A percentile compares a stretch with the other conserved stretches of the same genome.
These are phyloP conservation scores for Plumapathes pennacea DNA, from an alignment of 92 coral and sea anemone genomes.

Conservation along the genomic window DNA sequence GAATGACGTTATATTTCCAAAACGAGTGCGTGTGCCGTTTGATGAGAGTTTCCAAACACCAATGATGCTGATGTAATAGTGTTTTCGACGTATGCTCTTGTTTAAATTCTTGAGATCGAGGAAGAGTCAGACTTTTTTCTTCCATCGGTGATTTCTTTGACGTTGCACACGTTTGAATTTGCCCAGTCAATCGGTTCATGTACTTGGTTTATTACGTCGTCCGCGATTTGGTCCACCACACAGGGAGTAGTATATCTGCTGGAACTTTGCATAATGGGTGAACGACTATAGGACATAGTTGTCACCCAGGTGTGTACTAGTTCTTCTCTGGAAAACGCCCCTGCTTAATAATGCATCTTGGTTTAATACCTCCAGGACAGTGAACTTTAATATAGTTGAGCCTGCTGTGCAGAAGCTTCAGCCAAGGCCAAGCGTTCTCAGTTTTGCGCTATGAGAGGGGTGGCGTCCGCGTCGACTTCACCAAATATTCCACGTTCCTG, in stretches of 20 bases:
- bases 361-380: constrained; percentile 27
- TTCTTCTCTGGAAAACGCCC: constrained; percentile 50
- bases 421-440: too few species aligned
- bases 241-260: constrained; percentile 38
- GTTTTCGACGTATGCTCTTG: constrained; percentile 59
- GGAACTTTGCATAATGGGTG: constrained; percentile 53
- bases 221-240: constrained; percentile 10
- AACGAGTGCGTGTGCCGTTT: constrained; percentile 28
- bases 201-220: constrained; percentile 42
- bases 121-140: constrained; percentile 27
- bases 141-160: constrained; percentile 48
- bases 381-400: constrained; percentile 3
- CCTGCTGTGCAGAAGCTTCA: constrained; percentile 10
- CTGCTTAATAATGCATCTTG: constrained; percentile 43
- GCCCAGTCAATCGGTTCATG: constrained; percentile 61
- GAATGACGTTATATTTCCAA: constrained; percentile 20
- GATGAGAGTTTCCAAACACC: constrained; percentile 41
- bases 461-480: constrained; percentile 7
- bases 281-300: constrained; percentile 26
- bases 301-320: constrained; percentile 18
- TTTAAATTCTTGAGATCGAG: constrained; percentile 60
- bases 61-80: constrained; percentile 60
- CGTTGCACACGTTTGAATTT: constrained; percentile 54
- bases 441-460: background rate
- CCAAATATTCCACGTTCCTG: constrained; percentile 16